Evolutionary conservation across 2,113 vertebrate genomes (phyloP).

Genomic region (Stomatorhinus ivindoensis): DNA sequence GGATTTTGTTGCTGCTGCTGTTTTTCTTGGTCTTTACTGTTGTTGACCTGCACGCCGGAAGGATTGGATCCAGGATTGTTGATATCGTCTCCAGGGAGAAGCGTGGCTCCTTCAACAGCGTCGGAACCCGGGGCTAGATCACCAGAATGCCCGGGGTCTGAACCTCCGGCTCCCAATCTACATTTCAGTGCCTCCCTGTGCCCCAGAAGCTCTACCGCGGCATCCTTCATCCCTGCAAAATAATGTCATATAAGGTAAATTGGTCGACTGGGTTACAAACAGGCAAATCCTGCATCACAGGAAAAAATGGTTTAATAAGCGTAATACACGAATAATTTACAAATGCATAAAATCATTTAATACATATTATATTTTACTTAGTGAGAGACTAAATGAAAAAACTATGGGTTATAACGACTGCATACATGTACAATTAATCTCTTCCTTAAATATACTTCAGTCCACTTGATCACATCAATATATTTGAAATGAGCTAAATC

Average conservation of each 20-base stretch:
- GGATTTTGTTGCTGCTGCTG: slow-evolving; percentile 60
- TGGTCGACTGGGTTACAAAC: neutral
- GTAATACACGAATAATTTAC: slow-evolving; percentile 1
- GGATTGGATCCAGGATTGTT: slow-evolving; percentile 74
- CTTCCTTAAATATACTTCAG: slow-evolving; percentile 53
- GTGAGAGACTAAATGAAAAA: slow-evolving; percentile 11
- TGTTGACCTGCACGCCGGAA: slow-evolving; percentile 70
- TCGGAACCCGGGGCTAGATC: slow-evolving; percentile 78
- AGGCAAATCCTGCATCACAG: slow-evolving; percentile 14
- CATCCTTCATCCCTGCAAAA: slow-evolving; percentile 88
- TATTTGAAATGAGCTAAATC: slow-evolving; percentile 73
- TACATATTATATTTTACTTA: neutral
- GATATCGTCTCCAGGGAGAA: slow-evolving; percentile 86
- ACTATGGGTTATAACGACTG: neutral
- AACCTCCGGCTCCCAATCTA: slow-evolving; percentile 75
- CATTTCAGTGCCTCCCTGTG: slow-evolving; percentile 91
- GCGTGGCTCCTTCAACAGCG: slow-evolving; percentile 80
- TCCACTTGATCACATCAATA: slow-evolving; percentile 47
- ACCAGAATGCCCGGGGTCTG: slow-evolving; percentile 78
- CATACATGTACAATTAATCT: slow-evolving; percentile 41
- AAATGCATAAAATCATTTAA: slow-evolving; percentile 11
- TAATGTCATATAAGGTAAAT: slow-evolving; percentile 22
- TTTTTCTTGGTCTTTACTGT: slow-evolving; percentile 78
- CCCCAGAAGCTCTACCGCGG: slow-evolving; percentile 82
- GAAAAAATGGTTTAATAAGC: neutral